A percentile compares a stretch with the other conserved stretches of the same genome.
phyloP scores from a whole-genome alignment of 2,797 vertebrate genomes.

The Paguma larvata region DNA sequence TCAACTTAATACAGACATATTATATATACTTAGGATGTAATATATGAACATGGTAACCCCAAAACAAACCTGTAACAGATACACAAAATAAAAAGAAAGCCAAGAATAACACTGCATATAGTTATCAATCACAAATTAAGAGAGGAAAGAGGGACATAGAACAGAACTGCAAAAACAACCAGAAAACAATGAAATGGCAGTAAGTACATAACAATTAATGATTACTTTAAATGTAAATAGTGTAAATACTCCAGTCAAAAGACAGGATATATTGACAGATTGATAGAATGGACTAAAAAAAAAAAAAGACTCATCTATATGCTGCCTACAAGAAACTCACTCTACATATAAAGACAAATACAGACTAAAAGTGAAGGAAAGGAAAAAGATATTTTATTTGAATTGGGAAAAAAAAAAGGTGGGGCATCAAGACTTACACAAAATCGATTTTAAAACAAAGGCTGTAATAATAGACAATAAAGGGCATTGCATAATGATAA shows the following conservation, averaged over 20 bases:
- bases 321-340: neutral
- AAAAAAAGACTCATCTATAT: neutral
- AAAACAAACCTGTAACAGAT: neutral
- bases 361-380: neutral
- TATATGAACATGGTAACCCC: neutral
- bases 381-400: neutral
- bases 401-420: neutral
- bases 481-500: too few relatives aligned
- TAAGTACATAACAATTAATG: neutral
- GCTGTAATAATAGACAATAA: too few relatives aligned
- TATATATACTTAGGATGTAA: neutral
- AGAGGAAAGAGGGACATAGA: neutral
- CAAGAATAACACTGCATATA: neutral
- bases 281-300: neutral
- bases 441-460: neutral
- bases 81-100: neutral
- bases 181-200: neutral
- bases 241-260: neutral
- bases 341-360: neutral
- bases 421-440: neutral
- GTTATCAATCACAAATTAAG: neutral
- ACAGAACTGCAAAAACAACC: neutral
- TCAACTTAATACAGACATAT: neutral
- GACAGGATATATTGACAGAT: neutral
- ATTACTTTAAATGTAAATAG: neutral